Evolutionary conservation across 2,797 vertebrate genomes (phyloP), one percentile per base, ranked within the genome.

Genomic region (Gallinago nigripennis): DNA sequence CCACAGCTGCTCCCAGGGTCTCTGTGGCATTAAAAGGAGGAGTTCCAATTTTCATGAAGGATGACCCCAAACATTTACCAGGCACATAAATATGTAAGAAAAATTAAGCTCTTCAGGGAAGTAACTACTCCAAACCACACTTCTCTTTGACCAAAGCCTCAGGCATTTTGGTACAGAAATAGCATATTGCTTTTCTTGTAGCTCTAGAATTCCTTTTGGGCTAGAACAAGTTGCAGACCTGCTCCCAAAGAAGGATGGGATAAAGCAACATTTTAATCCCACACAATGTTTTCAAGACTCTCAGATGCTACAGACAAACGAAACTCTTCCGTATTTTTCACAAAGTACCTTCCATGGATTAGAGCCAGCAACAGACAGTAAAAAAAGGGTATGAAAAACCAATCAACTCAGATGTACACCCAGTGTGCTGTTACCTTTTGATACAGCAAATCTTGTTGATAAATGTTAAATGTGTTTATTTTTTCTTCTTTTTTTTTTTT

Each of bases 361-460:
- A 81, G 50, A 93, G 14, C 28, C 41, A 57, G 53, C 16, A 63
- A 56, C 2, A 56, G 25, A 39, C 30, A 51, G 15, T 14, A 41
- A 76, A 45, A 45, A 63, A 73, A 90, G 50, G 33, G 60, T 9
- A 11, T 4, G 17, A 48, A 83, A 80, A 30, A 78, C 3, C 2
- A 15, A 60, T 18, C 13, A 75, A 81, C 46, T 86, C 41, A 4
- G 27, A 43, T 1, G 5, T 5, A 43, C 0, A 0, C 20, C 23
- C 53, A 37, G 2, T 8, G 25, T 30, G 15, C 39, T 16, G n/a
- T 43, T 69, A 48, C 4, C 61, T 84, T 88, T 23, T 43, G 33
- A 86, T 45, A 61, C 11, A 57, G 50, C 15, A 81, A 66, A 8
- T 28, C 63, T 72, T 76, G 24, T 21, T 46, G 65, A 25, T 46